phyloP scores from a whole-genome alignment of 2,113 vertebrate genomes.

The Carettochelys insculpta region DNA sequence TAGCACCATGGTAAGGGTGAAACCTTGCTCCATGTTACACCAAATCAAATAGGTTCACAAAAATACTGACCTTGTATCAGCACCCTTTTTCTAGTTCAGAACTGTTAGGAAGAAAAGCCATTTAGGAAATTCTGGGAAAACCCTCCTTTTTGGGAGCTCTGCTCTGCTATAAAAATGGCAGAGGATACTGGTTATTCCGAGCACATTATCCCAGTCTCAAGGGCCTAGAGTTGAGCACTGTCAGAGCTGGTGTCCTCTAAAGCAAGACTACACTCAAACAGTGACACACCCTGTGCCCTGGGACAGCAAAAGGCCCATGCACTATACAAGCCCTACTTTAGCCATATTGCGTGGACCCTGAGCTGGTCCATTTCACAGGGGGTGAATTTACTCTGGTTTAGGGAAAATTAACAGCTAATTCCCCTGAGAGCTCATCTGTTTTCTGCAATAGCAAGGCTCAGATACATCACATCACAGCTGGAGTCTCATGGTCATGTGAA shows the following conservation, averaged over 20 bases:
- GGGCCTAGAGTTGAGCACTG: neutral
- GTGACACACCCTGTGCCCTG: neutral
- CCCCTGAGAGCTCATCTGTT: neutral
- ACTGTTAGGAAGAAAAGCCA: neutral
- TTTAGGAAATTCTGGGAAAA: neutral
- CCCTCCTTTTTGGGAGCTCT: neutral
- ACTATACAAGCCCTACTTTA: neutral
- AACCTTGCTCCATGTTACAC: neutral
- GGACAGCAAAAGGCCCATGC: neutral
- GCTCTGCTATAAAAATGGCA: neutral
- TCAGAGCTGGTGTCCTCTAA: neutral
- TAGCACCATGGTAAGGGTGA: neutral
- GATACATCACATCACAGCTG: neutral
- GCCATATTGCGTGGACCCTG: too few relatives aligned
- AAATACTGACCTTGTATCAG: neutral
- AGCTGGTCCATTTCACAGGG: neutral
- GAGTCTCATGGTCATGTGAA: neutral
- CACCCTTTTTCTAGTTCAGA: neutral
- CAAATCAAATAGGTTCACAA: neutral
- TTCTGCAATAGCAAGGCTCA: neutral
- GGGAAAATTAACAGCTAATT: neutral
- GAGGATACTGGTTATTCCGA: neutral
- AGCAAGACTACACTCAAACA: neutral
- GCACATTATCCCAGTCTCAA: neutral
- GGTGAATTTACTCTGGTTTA: neutral